Evolutionary conservation across 2,888 invertebrate genomes (phyloP), one percentile per base, ranked within the genome.

Genomic region (Thalpophila matura): DNA sequence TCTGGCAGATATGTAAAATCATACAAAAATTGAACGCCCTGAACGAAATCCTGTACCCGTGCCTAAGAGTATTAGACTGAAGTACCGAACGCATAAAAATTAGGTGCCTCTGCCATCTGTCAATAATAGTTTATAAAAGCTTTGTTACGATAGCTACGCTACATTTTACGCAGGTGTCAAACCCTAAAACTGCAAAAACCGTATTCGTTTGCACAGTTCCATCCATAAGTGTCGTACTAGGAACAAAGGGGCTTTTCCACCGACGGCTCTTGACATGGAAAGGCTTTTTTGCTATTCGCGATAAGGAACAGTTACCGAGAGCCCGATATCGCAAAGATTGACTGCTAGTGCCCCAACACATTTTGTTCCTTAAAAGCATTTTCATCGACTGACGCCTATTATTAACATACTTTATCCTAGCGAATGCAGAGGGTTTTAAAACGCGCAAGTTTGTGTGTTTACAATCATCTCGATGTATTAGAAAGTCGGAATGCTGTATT

Each of bases 191-290:
- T 53, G 57, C 61, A 63, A 62, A 67, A 24, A 49, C 54, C 43
- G 27, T 46, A 56, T 65, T 72, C 64, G 53, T 68, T 74, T 80
- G 61, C 66, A 60, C 72, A 72, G 74, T 62, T 66, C 74, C 78
- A 64, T 69, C 66, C 74, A 64, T 75, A 77, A 74, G 73, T 74
- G 80, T 72, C 79, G 79, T 69, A 73, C 65, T 77, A 81, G 83
- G 90, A 91, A 93, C 93, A 93, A 94, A 92, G 88, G 85, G 80
- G 86, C 89, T 86, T 89, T 90, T 86, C 80, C 85, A 86, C 91
- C 93, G 89, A 90, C 89, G 86, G 86, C 91, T 83, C 90, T 95
- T 91, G 90, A 94, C 93, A 93, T 83, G 91, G 86, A 93, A 94
- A 94, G 86, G 90, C 92, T 92, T 93, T 93, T 93, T 93, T 93